Evolutionary conservation across 2,888 invertebrate genomes (phyloP).

Genomic region (Platerodrilus igneus): DNA sequence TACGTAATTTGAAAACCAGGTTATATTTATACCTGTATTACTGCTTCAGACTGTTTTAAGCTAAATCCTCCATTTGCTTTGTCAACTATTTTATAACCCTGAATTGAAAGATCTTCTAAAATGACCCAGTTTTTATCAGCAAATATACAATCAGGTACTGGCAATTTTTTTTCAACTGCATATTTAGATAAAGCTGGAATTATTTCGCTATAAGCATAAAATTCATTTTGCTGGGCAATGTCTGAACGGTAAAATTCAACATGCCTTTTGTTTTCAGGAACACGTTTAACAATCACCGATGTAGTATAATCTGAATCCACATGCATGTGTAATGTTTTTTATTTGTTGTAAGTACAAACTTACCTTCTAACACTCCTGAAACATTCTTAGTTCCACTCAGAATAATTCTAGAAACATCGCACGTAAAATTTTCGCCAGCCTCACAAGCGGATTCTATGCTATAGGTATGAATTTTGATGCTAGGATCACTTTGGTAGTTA

Average conservation of each 20-base stretch:
- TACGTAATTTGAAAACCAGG: background rate
- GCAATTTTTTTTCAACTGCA: constrained; percentile 8
- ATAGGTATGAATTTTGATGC: background rate
- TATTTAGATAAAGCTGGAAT: constrained; percentile 22
- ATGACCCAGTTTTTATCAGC: constrained; percentile 14
- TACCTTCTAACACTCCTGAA: background rate
- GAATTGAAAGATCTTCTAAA: constrained; percentile 23
- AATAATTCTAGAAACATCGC: constrained; percentile 1
- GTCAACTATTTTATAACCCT: constrained; percentile 16
- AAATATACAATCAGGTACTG: constrained; percentile 1
- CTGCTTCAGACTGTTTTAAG: constrained; percentile 16
- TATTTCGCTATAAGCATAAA: constrained; percentile 24
- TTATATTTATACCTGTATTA: constrained; percentile 16
- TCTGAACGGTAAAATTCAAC: constrained; percentile 2
- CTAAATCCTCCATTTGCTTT: constrained; percentile 15
- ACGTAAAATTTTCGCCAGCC: background rate
- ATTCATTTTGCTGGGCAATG: constrained; percentile 25
- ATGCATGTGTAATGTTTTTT: no score
- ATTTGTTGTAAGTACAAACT: no score
- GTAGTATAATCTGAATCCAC: background rate
- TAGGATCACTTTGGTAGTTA: background rate
- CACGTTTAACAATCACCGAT: background rate
- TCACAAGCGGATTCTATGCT: background rate
- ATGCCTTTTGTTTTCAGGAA: background rate
- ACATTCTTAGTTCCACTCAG: background rate